Base-by-base conservation (phyloP, 2,113 vertebrate species). In the Pollimyrus isidori region DNA sequence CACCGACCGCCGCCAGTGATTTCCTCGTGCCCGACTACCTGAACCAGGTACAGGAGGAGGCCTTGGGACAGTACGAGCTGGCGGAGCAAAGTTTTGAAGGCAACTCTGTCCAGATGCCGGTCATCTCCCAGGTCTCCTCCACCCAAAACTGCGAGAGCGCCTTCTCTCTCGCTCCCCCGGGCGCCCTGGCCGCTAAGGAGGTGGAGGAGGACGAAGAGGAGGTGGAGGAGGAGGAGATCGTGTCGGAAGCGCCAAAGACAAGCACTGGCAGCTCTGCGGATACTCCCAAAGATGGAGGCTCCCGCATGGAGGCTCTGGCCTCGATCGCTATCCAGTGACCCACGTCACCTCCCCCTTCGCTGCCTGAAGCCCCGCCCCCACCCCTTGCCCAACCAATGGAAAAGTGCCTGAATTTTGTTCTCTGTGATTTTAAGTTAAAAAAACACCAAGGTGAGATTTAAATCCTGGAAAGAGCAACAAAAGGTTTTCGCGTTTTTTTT, bases 1-100 rank as follows among this genome's bases (percentile, higher is more conserved):
- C 7, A 46, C 87, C 50, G n/a, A 93, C 95, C 91, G 88, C 83
- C 93, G 88, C 85, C 93, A 97, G 96, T 96, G 96, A 97, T 96
- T 97, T 97, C 96, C 95, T 97, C 96, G 96, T 97, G 90, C 96
- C 96, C 95, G 96, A 97, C 96, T 97, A 97, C 95, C 95, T 97
- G 95, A 97, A 95, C 94, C 96, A 97, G 93, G 96, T 97, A 58
- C 96, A 96, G 93, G 96, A 97, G 91, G 96, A 97, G 93, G 95
- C 95, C 94, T 95, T 97, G 92, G 96, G 96, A 93, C 96, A 97
- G 92, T 97, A 97, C 91, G 96, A 97, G 93, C 95, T 97, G 94
- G 96, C 95, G 95, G 96, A 97, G 93, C 96, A 97, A 92, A 92
- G 95, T 94, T 97, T 97, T 94, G 96, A 97, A 87, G 96, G 93